phyloP scores from a whole-genome alignment of 2,113 vertebrate species.

The Perccottus glenii region DNA sequence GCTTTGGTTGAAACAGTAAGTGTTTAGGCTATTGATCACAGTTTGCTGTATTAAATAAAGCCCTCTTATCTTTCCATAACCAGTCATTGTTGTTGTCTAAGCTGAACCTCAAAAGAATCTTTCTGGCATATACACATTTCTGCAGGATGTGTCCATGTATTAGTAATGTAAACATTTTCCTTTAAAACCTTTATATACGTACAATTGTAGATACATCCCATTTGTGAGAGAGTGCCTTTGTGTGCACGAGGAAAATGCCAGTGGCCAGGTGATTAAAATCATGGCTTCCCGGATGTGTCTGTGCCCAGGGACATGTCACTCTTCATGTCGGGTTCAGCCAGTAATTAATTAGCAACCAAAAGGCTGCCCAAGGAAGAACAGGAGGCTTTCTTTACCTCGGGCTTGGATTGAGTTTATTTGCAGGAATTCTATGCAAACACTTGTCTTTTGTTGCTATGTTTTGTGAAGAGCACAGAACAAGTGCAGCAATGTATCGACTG shows the following conservation, averaged over 20 bases:
- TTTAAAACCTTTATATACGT: not conserved
- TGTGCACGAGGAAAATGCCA: constrained; percentile 45
- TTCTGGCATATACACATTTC: too few relatives aligned
- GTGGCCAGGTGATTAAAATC: constrained; percentile 63
- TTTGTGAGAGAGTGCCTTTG: constrained; percentile 45
- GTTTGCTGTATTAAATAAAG: too few relatives aligned
- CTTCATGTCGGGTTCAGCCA: constrained; percentile 42
- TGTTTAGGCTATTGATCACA: too few relatives aligned
- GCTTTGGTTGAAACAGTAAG: too few relatives aligned
- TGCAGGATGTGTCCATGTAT: too few relatives aligned
- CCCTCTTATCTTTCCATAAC: too few relatives aligned
- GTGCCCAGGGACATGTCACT: constrained; percentile 31
- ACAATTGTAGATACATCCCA: not conserved
- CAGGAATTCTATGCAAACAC: not conserved
- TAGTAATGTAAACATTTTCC: not conserved
- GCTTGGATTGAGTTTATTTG: constrained; percentile 1
- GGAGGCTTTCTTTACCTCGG: constrained; percentile 28
- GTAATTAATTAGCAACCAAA: constrained; percentile 56
- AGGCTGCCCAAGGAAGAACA: constrained; percentile 22
- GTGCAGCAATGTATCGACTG: too few relatives aligned
- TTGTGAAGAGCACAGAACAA: too few relatives aligned
- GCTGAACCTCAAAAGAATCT: too few relatives aligned
- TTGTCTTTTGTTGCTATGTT: not conserved
- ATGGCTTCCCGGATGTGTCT: constrained; percentile 42
- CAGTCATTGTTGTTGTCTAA: too few relatives aligned